Percentiles rank a stretch among this genome's conserved stretches.
These are phyloP conservation scores for Merops nubicus DNA, from an alignment of 2,113 vertebrate species.

Conservation along the genomic window DNA sequence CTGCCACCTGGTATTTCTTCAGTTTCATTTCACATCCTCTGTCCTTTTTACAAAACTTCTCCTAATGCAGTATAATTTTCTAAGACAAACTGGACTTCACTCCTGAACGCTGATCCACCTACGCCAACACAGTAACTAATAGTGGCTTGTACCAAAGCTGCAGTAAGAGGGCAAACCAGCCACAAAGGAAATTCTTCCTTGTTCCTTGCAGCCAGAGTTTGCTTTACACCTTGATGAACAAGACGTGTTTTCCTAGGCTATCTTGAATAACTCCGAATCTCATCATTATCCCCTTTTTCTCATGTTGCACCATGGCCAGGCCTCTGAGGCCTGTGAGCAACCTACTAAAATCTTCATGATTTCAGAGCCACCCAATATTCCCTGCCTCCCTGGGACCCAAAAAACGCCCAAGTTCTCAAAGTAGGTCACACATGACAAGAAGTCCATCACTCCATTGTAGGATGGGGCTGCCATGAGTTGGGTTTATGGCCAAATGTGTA, in stretches of 20 bases:
- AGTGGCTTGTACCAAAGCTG: background rate
- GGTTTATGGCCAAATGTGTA: background rate
- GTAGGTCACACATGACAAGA: accelerated
- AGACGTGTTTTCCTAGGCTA: background rate
- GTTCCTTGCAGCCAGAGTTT: background rate
- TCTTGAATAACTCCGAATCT: background rate
- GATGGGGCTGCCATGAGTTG: background rate
- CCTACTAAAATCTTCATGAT: background rate
- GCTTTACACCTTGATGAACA: background rate
- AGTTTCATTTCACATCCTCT: background rate
- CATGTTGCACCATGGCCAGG: accelerated
- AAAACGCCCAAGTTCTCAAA: background rate
- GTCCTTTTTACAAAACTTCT: background rate
- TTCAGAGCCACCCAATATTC: background rate
- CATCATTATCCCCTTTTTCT: background rate
- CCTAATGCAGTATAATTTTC: background rate
- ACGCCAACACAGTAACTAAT: background rate
- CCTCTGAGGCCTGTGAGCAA: background rate
- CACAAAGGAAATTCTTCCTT: background rate
- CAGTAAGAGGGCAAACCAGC: background rate
- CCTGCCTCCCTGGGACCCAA: background rate
- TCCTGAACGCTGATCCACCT: background rate
- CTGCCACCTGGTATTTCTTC: background rate
- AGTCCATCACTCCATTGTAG: accelerated
- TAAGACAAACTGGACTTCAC: background rate